Evolutionary conservation across 1,140 invertebrate species (phyloP), one percentile per base, ranked within the genome.

Genomic region (Drosophila carrolli): DNA sequence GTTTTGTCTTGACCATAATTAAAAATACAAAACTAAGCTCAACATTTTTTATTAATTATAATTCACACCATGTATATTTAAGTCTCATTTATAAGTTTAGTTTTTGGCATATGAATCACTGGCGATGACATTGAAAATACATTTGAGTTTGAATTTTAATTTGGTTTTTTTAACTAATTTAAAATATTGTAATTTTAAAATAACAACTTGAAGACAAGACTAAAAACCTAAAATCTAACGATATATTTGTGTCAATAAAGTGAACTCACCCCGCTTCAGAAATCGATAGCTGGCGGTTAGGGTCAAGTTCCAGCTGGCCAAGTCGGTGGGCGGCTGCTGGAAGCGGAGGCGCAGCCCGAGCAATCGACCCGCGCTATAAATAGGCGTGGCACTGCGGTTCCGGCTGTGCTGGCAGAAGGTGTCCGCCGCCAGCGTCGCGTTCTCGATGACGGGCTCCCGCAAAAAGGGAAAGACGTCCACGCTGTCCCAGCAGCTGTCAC

Each of bases 391-490:
- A 82, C 59, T 78, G 58, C 63, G 78, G 8, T 72, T 63, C 58
- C 56, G 48, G 57, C 81, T 90, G 47, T 83, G 90, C 72, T 90
- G 91, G 65, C 91, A 92, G 55, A 91, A 83, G 47, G 90, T 88
- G 60, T 90, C 83, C 53, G 90, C 76, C 61, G 91, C 57, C 66
- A 73, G 55, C 11, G 88, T 91, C 9, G 91, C 55, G 60, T 92
- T 90, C 81, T 92, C 91, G 57, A 92, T 91, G 81, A 91, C 86
- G 74, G 91, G 77, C 51, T 92, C 91, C 47, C 83, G 78, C 57
- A 92, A 66, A 90, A 86, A 88, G 71, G 91, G 91, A 90, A 92
- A 92, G 66, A 92, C 78, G 71, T 92, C 91, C 65, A 92, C 75
- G 59, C 86, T 88, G 70, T 92, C 91, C 78, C 78, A 90, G 77